Percentiles rank a stretch among this genome's conserved stretches.
These are phyloP conservation scores for Scaptomyza reducta DNA, from an alignment of 2,888 invertebrate genomes.

Conservation along the genomic window DNA sequence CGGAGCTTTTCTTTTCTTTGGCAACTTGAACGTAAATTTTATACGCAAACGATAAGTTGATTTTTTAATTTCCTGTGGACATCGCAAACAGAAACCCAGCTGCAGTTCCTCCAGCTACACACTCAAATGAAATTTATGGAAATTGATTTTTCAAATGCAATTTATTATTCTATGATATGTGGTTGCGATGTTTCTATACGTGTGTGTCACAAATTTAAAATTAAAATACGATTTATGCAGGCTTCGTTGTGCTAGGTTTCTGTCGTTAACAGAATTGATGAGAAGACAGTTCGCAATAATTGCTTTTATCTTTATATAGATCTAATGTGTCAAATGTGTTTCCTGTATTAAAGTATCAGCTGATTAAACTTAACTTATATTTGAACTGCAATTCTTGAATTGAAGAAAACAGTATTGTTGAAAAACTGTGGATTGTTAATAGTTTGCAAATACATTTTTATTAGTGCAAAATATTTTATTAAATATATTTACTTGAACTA, in stretches of 20 bases:
- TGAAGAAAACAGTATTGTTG: too few relatives aligned
- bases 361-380: background rate
- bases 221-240: constrained; percentile 58
- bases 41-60: constrained; percentile 37
- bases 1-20: background rate
- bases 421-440: too few relatives aligned
- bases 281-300: too few relatives aligned
- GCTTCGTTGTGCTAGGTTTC: constrained; percentile 18
- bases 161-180: constrained; percentile 57
- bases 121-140: constrained; percentile 30
- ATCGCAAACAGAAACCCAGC: constrained; percentile 25
- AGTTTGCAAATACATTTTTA: too few relatives aligned
- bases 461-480: too few relatives aligned
- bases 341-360: background rate
- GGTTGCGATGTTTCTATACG: constrained; percentile 4
- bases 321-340: background rate
- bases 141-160: constrained; percentile 64
- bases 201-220: constrained; percentile 31
- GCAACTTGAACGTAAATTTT: constrained; percentile 10
- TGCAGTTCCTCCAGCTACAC: background rate
- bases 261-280: background rate
- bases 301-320: too few relatives aligned
- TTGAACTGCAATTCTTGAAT: too few relatives aligned
- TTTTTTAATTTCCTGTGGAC: constrained; percentile 67
- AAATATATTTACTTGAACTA: too few relatives aligned